phyloP scores from a whole-genome alignment of 2,888 invertebrate species.

The Eledona agricola region DNA sequence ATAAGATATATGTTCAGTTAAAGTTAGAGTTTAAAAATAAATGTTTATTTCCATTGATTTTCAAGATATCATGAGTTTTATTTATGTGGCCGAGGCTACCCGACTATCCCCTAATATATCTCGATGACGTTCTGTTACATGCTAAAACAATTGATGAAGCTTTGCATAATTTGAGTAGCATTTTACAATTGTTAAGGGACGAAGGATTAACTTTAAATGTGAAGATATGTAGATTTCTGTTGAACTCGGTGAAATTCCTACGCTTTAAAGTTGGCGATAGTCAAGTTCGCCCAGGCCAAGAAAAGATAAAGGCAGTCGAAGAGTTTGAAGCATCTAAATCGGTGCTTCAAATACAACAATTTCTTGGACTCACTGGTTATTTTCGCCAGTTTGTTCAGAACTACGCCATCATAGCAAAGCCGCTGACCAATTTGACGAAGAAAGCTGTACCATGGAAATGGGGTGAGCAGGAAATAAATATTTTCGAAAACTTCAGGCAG shows the following conservation, averaged over 20 bases:
- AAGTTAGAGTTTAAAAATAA: too few species aligned
- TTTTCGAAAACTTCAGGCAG: constrained; percentile 21
- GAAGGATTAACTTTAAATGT: constrained; percentile 31
- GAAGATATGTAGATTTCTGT: constrained; percentile 33
- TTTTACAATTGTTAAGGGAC: constrained; percentile 17
- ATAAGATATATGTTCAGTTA: too few species aligned
- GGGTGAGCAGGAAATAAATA: constrained; percentile 16
- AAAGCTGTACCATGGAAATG: constrained; percentile 30
- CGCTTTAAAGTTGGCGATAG: constrained; percentile 27
- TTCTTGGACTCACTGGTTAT: constrained; percentile 46
- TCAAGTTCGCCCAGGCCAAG: constrained; percentile 13
- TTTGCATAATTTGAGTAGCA: constrained; percentile 19
- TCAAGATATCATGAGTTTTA: too few species aligned
- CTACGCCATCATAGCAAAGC: constrained; percentile 35
- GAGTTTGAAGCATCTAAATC: constrained; percentile 41
- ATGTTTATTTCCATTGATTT: too few species aligned
- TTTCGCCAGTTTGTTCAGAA: constrained; percentile 48
- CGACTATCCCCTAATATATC: too few species aligned
- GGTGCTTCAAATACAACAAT: constrained; percentile 43
- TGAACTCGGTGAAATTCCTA: constrained; percentile 33
- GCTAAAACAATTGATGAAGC: constrained; percentile 17
- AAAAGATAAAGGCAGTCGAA: constrained; percentile 19
- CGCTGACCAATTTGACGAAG: constrained; percentile 27
- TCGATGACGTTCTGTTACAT: constrained; percentile 37
- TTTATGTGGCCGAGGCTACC: too few species aligned